A percentile compares a stretch with the other conserved stretches of the same genome.
phyloP scores from a whole-genome alignment of 2,888 invertebrate genomes.

The Bombylius discolor region DNA sequence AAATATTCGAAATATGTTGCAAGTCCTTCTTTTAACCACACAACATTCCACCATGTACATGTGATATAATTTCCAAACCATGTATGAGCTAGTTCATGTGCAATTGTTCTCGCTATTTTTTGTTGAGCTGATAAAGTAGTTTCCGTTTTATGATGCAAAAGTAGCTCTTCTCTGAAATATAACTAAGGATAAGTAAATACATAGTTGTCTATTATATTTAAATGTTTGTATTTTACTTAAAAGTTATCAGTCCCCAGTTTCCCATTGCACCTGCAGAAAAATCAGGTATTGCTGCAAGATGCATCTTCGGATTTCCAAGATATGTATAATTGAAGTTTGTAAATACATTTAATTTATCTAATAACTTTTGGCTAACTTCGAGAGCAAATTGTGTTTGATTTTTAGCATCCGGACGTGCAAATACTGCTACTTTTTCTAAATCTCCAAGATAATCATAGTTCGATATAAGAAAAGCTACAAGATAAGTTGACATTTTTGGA shows the following conservation, averaged over 20 bases:
- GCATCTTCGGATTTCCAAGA: slow-evolving; percentile 53
- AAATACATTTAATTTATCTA: slow-evolving; percentile 42
- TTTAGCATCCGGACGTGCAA: slow-evolving; percentile 54
- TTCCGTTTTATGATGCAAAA: background rate
- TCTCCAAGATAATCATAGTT: slow-evolving; percentile 35
- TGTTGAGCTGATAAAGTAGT: background rate
- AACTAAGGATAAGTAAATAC: too few relatives aligned
- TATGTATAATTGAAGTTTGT: slow-evolving; percentile 44
- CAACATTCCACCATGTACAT: slow-evolving; percentile 43
- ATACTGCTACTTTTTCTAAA: slow-evolving; percentile 37
- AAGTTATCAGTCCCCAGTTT: slow-evolving; percentile 77
- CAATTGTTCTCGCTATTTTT: slow-evolving; percentile 41
- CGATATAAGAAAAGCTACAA: slow-evolving; percentile 65
- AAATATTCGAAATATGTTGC: slow-evolving; percentile 62
- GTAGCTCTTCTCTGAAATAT: slow-evolving; percentile 32
- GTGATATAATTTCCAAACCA: slow-evolving; percentile 53
- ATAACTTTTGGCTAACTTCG: slow-evolving; percentile 43
- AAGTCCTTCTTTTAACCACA: slow-evolving; percentile 52
- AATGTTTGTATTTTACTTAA: too few relatives aligned
- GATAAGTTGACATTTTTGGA: slow-evolving; percentile 61
- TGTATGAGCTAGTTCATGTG: slow-evolving; percentile 45
- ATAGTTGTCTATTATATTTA: too few relatives aligned
- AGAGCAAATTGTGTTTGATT: slow-evolving; percentile 47
- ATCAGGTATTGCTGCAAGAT: slow-evolving; percentile 75
- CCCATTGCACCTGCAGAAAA: slow-evolving; percentile 82